Conservation (phyloP, 2,888 invertebrate species). For the Salpingus planirostris region DNA sequence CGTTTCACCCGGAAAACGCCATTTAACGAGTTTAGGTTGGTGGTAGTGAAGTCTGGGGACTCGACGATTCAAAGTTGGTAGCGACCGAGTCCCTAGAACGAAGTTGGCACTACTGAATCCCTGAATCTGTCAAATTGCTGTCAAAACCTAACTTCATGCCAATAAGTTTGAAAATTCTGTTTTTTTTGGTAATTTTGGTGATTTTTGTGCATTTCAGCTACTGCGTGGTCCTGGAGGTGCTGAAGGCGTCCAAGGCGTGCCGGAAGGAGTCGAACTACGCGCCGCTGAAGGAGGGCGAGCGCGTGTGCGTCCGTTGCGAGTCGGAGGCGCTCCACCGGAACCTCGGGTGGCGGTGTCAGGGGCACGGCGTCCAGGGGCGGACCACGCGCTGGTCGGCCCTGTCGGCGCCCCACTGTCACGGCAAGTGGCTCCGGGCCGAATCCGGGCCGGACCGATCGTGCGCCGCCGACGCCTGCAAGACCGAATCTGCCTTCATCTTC, state of each 20-base stretch:
- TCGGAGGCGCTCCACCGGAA: slow-evolving; percentile 68
- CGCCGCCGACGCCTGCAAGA: slow-evolving; percentile 30
- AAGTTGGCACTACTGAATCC: too few species aligned
- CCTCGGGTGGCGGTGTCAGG: slow-evolving; percentile 71
- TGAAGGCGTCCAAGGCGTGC: slow-evolving; percentile 75
- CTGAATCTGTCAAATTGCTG: too few species aligned
- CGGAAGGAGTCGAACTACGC: slow-evolving; percentile 65
- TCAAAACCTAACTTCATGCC: too few species aligned
- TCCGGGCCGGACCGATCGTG: slow-evolving; percentile 32
- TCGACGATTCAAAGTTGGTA: too few species aligned
- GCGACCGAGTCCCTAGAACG: too few species aligned
- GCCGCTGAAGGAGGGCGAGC: slow-evolving; percentile 64
- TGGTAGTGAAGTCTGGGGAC: too few species aligned
- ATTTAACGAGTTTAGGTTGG: too few species aligned
- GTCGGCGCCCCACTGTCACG: slow-evolving; percentile 79
- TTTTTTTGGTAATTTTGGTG: too few species aligned
- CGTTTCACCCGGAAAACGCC: too few species aligned
- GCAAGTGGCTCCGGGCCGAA: slow-evolving; percentile 66
- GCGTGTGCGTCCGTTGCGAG: slow-evolving; percentile 76
- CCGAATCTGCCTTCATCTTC: slow-evolving; percentile 35
- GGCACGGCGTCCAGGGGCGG: slow-evolving; percentile 69
- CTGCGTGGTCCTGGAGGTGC: slow-evolving; percentile 76
- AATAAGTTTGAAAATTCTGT: too few species aligned
- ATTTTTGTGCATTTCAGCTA: slow-evolving; percentile 57
- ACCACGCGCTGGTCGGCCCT: slow-evolving; percentile 77